Percentiles rank a stretch among this genome's conserved stretches.
Conservation (phyloP, 2,113 vertebrate genomes). For the Seriola rivoliana region DNA sequence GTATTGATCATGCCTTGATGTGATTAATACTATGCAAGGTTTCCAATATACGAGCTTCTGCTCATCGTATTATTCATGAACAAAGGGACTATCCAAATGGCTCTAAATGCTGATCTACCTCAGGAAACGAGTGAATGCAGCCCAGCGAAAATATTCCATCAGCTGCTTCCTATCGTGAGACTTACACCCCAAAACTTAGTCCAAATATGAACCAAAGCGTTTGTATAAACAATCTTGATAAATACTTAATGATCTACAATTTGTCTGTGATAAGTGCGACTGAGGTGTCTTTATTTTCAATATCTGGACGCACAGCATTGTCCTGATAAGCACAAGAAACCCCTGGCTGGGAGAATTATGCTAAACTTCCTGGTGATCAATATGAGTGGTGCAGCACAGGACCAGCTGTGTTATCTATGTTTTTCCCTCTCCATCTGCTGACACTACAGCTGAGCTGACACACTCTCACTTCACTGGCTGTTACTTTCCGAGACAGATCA, state of each 20-base stretch:
- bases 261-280: neutral
- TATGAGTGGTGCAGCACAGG: slow-evolving; percentile 55
- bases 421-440: slow-evolving; percentile 75
- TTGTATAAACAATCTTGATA: neutral
- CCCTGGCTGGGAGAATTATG: slow-evolving; percentile 41
- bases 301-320: too few relatives aligned
- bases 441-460: slow-evolving; percentile 73
- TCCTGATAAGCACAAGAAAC: neutral
- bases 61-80: neutral
- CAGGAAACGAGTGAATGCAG: neutral
- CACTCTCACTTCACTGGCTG: slow-evolving; percentile 63
- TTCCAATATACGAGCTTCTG: neutral
- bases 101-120: slow-evolving; percentile 1
- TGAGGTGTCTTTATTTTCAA: neutral
- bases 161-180: neutral
- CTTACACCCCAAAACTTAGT: neutral
- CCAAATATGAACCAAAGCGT: neutral
- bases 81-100: neutral
- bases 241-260: neutral
- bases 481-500: slow-evolving; percentile 53
- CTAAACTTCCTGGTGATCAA: slow-evolving; percentile 60
- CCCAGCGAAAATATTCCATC: neutral
- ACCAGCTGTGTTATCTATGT: slow-evolving; percentile 69
- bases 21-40: neutral
- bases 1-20: neutral